Evolutionary conservation across 1,140 invertebrate species (phyloP).

Genomic region (Tetraneura akinire): DNA sequence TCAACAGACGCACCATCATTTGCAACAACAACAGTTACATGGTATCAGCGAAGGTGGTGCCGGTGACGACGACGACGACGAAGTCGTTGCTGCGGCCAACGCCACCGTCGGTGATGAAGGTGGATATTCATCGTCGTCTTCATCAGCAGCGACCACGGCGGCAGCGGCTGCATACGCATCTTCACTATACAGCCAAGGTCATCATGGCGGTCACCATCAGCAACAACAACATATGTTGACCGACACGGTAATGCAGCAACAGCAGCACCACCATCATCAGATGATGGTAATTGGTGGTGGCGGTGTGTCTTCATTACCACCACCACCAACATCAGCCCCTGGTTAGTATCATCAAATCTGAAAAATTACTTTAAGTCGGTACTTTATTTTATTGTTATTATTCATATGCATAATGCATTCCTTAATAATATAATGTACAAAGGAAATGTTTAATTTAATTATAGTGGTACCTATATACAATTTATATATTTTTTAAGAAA

Average conservation of each 20-base stretch:
- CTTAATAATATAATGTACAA: no score
- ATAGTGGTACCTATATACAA: no score
- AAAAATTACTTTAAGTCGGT: no score
- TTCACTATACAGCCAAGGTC: background rate
- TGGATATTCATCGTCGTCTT: slow-evolving; percentile 1
- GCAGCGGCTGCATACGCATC: slow-evolving; percentile 24
- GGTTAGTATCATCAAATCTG: no score
- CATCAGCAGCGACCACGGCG: background rate
- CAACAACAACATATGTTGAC: background rate
- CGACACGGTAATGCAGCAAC: background rate
- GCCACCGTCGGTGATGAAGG: background rate
- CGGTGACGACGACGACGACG: background rate
- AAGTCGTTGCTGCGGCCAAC: background rate
- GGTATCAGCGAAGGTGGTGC: background rate
- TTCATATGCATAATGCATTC: no score
- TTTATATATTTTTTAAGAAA: no score
- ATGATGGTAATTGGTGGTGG: background rate
- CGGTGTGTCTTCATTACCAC: background rate
- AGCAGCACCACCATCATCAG: slow-evolving; percentile 10
- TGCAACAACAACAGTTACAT: background rate
- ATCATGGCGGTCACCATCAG: background rate
- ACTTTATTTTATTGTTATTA: no score
- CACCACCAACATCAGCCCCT: background rate
- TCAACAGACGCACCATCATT: background rate
- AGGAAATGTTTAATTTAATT: no score